Conservation (phyloP, 2,888 invertebrate species). For the Branchinecta sandiegonensis region DNA sequence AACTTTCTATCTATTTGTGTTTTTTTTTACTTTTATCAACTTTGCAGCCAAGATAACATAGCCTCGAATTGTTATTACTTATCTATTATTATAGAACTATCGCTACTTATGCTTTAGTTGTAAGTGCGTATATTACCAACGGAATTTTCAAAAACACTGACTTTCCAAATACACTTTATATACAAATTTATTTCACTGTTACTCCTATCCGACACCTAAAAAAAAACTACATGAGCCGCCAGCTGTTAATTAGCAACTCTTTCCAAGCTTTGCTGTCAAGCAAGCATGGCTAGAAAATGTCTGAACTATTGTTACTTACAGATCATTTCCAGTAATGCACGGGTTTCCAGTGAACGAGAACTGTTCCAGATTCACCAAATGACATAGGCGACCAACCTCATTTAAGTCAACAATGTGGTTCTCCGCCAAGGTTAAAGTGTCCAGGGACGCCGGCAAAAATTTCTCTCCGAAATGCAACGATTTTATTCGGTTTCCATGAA, state of each 20-base stretch:
- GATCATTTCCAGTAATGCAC: slow-evolving; percentile 59
- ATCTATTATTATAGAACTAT: too few species aligned
- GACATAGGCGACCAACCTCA: slow-evolving; percentile 64
- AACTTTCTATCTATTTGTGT: too few species aligned
- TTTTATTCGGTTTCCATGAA: slow-evolving; percentile 71
- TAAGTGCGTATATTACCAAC: too few species aligned
- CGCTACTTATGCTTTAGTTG: too few species aligned
- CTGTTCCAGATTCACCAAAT: slow-evolving; percentile 58
- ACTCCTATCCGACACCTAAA: too few species aligned
- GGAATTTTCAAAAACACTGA: too few species aligned
- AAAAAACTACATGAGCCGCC: too few species aligned
- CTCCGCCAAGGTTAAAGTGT: slow-evolving; percentile 59
- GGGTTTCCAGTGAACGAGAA: slow-evolving; percentile 76
- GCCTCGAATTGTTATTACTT: too few species aligned
- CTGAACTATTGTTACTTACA: slow-evolving; percentile 36
- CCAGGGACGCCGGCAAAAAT: slow-evolving; percentile 59
- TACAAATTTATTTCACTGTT: too few species aligned
- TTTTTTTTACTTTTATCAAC: too few species aligned
- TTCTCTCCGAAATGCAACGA: slow-evolving; percentile 67
- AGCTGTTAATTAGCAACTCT: not conserved
- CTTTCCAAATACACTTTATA: too few species aligned
- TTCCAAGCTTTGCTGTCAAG: not conserved
- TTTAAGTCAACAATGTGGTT: slow-evolving; percentile 72
- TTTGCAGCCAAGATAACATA: too few species aligned
- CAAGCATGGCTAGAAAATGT: not conserved